Base-by-base conservation (phyloP, 2,113 vertebrate genomes). In the Platysternon megacephalum region DNA sequence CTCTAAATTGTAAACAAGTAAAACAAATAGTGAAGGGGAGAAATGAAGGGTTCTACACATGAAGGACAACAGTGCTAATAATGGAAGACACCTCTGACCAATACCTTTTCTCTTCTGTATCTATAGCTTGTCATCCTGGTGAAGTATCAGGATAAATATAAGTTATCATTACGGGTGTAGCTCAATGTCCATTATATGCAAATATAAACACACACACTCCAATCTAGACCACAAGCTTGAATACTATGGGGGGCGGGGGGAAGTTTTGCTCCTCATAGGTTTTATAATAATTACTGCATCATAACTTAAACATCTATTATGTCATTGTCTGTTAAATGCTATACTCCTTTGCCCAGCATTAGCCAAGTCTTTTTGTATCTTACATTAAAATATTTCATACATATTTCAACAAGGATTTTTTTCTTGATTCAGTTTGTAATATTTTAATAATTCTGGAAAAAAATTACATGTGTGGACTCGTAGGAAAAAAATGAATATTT, bases 371-470 rank as follows among this genome's bases (percentile, higher is more conserved):
- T 94, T 91, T 76, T 95, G 52, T 81, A 95, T 86, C 10, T 65
- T 72, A 87, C 72, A 88, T 90, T 84, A 92, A 94, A 96, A 92
- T 61, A 61, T 61, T 61, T 32, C 74, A 89, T 46, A 46, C 52
- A 29, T 80, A 89, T 81, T 97, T 95, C 80, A 93, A n/a, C 90
- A 85, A 95, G 74, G n/a, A 95, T 44, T 74, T 19, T 86, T 84
- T 82, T 86, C 92, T 94, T 97, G 91, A 96, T 97, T 90, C 86
- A 94, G 91, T 96, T 93, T 94, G 88, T 92, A 96, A 95, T 48
- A 95, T 89, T 95, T 93, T 79, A 86, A 78, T 84, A 22, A 87
- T 86, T 94, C 74, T 81, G 13, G 10, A 5, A 80, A 79, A 82
- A 84, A 72, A 52, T 6, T 12, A 11, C 29, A 51, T 94, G 84